Evolutionary conservation across 2,888 invertebrate genomes (phyloP).

Genomic region (Mactromeris polynyma): DNA sequence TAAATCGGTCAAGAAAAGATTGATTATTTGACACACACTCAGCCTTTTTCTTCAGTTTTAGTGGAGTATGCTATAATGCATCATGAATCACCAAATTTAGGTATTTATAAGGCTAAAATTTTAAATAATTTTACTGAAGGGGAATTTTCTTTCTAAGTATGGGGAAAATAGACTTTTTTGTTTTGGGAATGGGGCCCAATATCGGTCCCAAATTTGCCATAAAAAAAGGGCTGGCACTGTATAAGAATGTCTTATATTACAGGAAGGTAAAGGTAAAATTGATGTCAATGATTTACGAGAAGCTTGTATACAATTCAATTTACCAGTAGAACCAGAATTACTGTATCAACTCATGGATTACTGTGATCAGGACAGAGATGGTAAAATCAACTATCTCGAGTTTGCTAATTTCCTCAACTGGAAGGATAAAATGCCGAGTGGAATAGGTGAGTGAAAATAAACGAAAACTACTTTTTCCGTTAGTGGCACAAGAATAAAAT

Average conservation of each 20-base stretch:
- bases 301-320: conserved; percentile 84
- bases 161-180: too few relatives aligned
- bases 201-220: too few relatives aligned
- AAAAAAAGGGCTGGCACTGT: too few relatives aligned
- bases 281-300: conserved; percentile 81
- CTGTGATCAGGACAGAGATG: conserved; percentile 85
- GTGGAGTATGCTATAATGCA: neutral
- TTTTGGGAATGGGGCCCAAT: too few relatives aligned
- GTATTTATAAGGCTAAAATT: too few relatives aligned
- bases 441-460: conserved; percentile 62
- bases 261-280: conserved; percentile 84
- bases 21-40: too few relatives aligned
- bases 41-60: neutral
- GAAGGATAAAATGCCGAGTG: conserved; percentile 86
- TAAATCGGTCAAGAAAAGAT: too few relatives aligned
- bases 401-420: conserved; percentile 87
- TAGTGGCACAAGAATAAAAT: too few relatives aligned
- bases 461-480: too few relatives aligned
- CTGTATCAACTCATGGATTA: conserved; percentile 84
- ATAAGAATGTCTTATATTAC: conserved; percentile 39
- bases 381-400: conserved; percentile 85
- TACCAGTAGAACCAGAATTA: conserved; percentile 85
- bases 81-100: too few relatives aligned
- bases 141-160: too few relatives aligned
- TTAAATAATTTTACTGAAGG: too few relatives aligned